Evolutionary conservation across 2,113 vertebrate genomes (phyloP), one percentile per base, ranked within the genome.

Genomic region (Microcebus griseorufus): DNA sequence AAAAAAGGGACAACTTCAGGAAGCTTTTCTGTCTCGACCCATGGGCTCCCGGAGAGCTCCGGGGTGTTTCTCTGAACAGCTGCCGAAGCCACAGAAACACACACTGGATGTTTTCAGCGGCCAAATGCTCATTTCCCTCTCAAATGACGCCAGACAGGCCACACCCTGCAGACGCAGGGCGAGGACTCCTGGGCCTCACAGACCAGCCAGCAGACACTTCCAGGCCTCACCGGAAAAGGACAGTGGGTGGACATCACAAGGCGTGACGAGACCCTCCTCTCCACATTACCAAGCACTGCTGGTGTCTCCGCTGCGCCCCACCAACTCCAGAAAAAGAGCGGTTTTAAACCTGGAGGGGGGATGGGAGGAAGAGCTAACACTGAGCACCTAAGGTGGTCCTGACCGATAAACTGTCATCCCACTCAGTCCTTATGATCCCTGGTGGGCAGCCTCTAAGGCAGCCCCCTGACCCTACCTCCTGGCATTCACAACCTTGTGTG

Each of bases 51-150:
- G 37, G 16, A 32, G 45, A 73, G 85, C 86, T 91, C 92, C 86
- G 32, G 79, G 95, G 92, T 88, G 88, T 94, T 94, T 80, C 97
- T 92, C 88, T 48, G 42, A 85, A 80, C 60, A 32, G 73, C 76
- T 80, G 93, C 95, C 94, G 27, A 48, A 42, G 58, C 97, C 94
- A 51, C 7, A 78, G 88, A 89, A 94, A 92, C 83, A 94, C 60
- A 88, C 92, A 64, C 79, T 86, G 94, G 73, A 80, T 65, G 10
- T 76, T 80, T 78, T 94, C 95, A 93, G 60, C 3, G 1, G 87
- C 90, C 95, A 39, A 88, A 92, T 32, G 69, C 90, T 72, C 92
- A 82, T 92, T 84, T 97, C 80, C 96, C 94, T 95, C 96, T 95
- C 92, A 75, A 95, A 95, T 95, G 88, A 94, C 34, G 0, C 80